Percentiles rank a stretch among this genome's conserved stretches.
Evolutionary conservation across 92 coral and sea anemone species (phyloP).

Genomic region (Meandrina meandrites): DNA sequence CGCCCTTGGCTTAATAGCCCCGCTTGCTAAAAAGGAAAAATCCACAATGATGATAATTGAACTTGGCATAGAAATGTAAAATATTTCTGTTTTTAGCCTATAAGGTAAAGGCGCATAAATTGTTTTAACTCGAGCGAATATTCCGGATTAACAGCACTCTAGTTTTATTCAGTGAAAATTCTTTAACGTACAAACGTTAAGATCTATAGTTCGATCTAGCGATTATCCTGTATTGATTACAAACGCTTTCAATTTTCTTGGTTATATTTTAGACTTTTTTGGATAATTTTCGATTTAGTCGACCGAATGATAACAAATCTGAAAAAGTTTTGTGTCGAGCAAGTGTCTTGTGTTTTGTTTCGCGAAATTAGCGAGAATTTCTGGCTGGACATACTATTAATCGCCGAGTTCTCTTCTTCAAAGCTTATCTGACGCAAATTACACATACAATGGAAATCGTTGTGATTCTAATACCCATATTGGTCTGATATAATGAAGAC

Average conservation of each 20-base stretch:
- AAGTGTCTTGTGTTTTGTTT: not conserved
- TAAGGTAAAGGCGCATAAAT: not conserved
- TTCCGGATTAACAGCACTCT: slow-evolving; percentile 3
- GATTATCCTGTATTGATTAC: slow-evolving; percentile 21
- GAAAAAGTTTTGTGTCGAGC: not conserved
- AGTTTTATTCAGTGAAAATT: not conserved
- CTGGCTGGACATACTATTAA: not conserved
- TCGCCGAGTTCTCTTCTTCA: slow-evolving; percentile 29
- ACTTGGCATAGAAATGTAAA: slow-evolving; percentile 12
- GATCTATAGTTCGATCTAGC: slow-evolving; percentile 1
- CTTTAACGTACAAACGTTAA: not conserved
- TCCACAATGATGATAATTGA: slow-evolving; percentile 4
- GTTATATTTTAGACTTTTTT: not conserved
- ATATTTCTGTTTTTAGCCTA: slow-evolving; percentile 1
- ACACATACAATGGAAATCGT: slow-evolving; percentile 47
- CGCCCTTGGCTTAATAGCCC: slow-evolving; percentile 38
- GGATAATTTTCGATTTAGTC: slow-evolving; percentile 1
- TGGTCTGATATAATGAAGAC: slow-evolving; percentile 54
- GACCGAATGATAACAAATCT: slow-evolving; percentile 4
- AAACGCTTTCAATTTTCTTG: not conserved
- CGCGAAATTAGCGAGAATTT: not conserved
- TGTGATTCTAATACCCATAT: slow-evolving; percentile 52
- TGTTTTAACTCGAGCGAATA: not conserved
- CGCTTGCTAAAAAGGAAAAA: slow-evolving; percentile 24
- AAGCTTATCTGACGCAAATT: slow-evolving; percentile 45